Conservation (phyloP, 2,113 vertebrate genomes). For the Bufo bufo region DNA sequence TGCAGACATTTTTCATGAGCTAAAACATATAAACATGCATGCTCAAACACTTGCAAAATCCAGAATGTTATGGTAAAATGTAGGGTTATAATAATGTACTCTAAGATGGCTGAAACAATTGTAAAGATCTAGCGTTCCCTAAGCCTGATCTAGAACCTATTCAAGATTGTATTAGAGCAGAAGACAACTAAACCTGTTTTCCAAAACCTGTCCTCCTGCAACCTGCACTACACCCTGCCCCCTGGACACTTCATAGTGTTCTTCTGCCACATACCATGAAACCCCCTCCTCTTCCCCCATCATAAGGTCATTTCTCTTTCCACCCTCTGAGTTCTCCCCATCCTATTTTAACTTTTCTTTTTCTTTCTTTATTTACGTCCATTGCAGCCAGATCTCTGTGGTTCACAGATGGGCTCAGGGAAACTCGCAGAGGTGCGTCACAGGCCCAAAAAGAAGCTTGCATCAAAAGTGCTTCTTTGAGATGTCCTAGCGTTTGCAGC, state of each 20-base stretch:
- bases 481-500: slow-evolving; percentile 79
- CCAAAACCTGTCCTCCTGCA: slow-evolving; percentile 70
- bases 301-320: slow-evolving; percentile 69
- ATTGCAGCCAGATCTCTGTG: slow-evolving; percentile 86
- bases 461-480: slow-evolving; percentile 81
- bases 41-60: no score
- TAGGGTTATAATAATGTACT: neutral
- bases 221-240: slow-evolving; percentile 64
- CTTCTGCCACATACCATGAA: slow-evolving; percentile 60
- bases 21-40: no score
- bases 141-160: slow-evolving; percentile 10
- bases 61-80: neutral
- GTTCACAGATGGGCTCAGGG: slow-evolving; percentile 85
- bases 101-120: neutral
- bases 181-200: slow-evolving; percentile 59
- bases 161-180: neutral
- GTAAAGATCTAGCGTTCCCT: neutral
- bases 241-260: slow-evolving; percentile 60
- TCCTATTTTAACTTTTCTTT: slow-evolving; percentile 86
- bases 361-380: slow-evolving; percentile 88
- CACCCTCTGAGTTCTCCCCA: slow-evolving; percentile 80
- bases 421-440: slow-evolving; percentile 85
- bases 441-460: slow-evolving; percentile 79
- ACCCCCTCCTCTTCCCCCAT: slow-evolving; percentile 62
- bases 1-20: no score